Conservation (phyloP, 2,113 vertebrate genomes). For the Tiliqua scincoides region DNA sequence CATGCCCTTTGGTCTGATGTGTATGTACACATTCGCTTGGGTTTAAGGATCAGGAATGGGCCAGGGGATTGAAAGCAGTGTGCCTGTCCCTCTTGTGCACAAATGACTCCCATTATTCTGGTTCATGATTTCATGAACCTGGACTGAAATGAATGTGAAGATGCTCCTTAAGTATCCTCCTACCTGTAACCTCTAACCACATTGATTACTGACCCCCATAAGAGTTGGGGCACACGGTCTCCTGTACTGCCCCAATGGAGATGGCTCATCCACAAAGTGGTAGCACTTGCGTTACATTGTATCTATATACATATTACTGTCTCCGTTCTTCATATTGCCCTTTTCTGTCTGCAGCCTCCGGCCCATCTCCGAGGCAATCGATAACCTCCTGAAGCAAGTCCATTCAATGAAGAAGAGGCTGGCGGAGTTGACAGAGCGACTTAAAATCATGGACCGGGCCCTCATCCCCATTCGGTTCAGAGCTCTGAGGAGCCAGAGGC, state of each 20-base stretch:
- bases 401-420: constrained; percentile 66
- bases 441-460: constrained; percentile 54
- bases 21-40: too few relatives aligned
- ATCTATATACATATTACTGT: neutral
- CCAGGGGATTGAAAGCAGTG: too few relatives aligned
- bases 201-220: neutral
- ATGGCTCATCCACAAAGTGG: neutral
- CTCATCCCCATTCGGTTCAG: constrained; percentile 53
- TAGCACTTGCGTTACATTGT: neutral
- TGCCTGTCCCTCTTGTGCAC: too few relatives aligned
- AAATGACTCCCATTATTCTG: too few relatives aligned
- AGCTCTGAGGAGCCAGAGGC: constrained; percentile 60
- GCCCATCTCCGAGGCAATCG: constrained; percentile 67
- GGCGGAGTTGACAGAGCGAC: constrained; percentile 61
- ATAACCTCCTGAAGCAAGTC: constrained; percentile 70
- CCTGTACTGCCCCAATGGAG: neutral
- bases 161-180: neutral
- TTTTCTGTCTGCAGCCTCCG: constrained; percentile 58
- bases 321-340: neutral
- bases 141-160: too few relatives aligned
- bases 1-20: too few relatives aligned
- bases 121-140: too few relatives aligned
- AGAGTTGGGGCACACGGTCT: neutral
- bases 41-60: too few relatives aligned
- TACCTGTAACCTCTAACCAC: neutral